Percentiles rank a stretch among this genome's conserved stretches.
Conservation (phyloP, 1,140 invertebrate species). For the Lepidurus packardi region DNA sequence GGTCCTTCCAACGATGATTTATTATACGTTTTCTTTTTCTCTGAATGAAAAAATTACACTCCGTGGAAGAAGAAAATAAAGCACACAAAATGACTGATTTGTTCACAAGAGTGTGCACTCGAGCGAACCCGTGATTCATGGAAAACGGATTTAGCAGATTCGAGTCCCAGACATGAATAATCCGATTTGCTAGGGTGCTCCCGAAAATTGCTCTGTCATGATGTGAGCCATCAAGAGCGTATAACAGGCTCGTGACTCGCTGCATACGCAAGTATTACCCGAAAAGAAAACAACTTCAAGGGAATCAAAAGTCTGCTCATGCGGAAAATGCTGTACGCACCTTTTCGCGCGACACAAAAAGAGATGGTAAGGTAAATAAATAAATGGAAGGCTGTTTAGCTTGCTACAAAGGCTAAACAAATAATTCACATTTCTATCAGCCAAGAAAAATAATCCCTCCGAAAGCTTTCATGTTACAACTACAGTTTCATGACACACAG, state of each 20-base stretch:
- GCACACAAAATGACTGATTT: background rate
- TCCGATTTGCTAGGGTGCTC: conserved; percentile 17
- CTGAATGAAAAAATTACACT: too few species aligned
- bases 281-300: background rate
- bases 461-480: background rate
- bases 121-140: background rate
- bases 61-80: too few species aligned
- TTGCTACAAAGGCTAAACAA: background rate
- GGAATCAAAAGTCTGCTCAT: background rate
- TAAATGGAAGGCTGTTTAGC: background rate
- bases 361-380: background rate
- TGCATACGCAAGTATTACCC: conserved; percentile 4
- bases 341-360: background rate
- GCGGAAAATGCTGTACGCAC: background rate
- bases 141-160: background rate
- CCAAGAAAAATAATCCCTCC: background rate
- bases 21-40: too few species aligned
- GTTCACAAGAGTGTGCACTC: background rate
- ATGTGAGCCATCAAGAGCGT: background rate
- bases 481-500: too few species aligned
- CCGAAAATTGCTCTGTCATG: background rate
- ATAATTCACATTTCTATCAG: background rate
- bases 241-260: background rate
- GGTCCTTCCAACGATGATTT: too few species aligned
- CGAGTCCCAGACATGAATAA: background rate